Evolutionary conservation across 2,113 vertebrate genomes (phyloP).

Genomic region (Herpailurus yagouaroundi): DNA sequence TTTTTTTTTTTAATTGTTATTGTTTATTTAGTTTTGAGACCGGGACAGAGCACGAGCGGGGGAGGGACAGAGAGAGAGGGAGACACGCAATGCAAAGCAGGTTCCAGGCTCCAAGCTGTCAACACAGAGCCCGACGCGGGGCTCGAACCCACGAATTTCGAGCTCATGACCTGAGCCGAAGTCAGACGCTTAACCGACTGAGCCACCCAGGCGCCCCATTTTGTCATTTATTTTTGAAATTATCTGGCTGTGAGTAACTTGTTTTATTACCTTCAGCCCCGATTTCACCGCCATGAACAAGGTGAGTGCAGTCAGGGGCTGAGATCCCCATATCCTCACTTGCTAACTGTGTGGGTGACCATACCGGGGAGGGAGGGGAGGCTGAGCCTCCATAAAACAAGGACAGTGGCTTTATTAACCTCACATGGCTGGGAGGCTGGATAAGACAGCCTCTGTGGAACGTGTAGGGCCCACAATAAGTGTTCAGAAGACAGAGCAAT

Average conservation of each 20-base stretch:
- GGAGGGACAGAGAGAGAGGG: too few species aligned
- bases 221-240: neutral
- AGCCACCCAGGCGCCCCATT: neutral
- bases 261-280: neutral
- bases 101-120: too few species aligned
- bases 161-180: too few species aligned
- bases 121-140: too few species aligned
- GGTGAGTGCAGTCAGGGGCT: neutral
- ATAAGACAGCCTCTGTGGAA: neutral
- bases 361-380: rapidly evolving
- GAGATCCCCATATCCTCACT: neutral
- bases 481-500: neutral
- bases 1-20: neutral
- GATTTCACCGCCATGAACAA: neutral
- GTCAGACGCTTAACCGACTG: too few species aligned
- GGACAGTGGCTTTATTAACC: neutral
- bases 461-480: rapidly evolving
- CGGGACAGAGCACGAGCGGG: too few species aligned
- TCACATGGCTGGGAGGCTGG: neutral
- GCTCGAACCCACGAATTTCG: too few species aligned
- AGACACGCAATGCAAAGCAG: too few species aligned
- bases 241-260: neutral
- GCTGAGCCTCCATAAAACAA: neutral
- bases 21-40: too few species aligned
- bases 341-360: neutral